Evolutionary conservation across 1,140 invertebrate genomes (phyloP), one percentile per base, ranked within the genome.

Genomic region (Conopomorpha cramerella): DNA sequence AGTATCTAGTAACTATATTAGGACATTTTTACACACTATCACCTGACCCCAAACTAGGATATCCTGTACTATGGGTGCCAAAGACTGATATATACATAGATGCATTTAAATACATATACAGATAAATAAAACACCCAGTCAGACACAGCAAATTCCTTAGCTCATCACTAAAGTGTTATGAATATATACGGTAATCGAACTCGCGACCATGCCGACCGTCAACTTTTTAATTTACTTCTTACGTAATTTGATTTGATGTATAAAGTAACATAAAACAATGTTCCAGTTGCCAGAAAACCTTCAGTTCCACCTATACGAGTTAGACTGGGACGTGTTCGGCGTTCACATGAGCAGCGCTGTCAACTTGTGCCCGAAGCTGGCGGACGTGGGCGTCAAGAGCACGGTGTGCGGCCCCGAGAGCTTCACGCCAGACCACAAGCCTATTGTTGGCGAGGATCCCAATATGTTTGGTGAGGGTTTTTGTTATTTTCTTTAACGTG

Each of bases 371-470:
- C 92, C 93, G 0, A 76, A 79, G 35, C 79, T 95, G 23, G 82
- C 81, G 29, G 82, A 81, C 3, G 82, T 85, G 1, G 92, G 92
- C 2, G 86, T 96, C 3, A 93, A 90, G 65, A 87, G 87, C 12
- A 93, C 91, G 0, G 85, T 95, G 1, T 92, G 89, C 51, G 90
- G 90, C 1, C 87, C 89, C 0, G 92, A 95, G 62, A 89, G 88
- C 10, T 95, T 96, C 52, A 95, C 92, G 1, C 90, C 92, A 0
- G 92, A 95, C 68, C 91, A 94, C 53, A 93, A 91, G 60, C 91
- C 92, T 10, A 51, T 95, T n/a, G 80, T 95, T 72, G 90, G 85
- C 45, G 85, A 82, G 52, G 81, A 84, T 49, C 78, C 82, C 16
- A 76, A 81, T 49, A 47, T 84, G 2, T 73, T 72, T 46, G 80